A percentile compares a stretch with the other conserved stretches of the same genome.
Conservation (phyloP, 1,140 invertebrate genomes). For the Ceratoteleas bidentatus region DNA sequence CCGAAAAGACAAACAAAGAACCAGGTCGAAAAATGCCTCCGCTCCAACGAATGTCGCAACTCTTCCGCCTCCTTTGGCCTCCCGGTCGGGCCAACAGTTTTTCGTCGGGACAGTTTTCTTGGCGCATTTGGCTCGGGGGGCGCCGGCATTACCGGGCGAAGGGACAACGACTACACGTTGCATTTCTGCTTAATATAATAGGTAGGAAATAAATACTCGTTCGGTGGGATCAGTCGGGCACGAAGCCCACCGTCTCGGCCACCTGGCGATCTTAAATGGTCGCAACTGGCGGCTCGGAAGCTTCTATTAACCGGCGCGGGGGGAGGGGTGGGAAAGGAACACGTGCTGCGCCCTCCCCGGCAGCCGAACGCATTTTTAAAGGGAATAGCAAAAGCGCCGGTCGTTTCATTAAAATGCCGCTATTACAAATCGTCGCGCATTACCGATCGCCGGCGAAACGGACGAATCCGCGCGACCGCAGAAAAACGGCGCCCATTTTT, state of each 20-base stretch:
- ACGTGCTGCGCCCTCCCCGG: slow-evolving; percentile 44
- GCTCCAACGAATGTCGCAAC: slow-evolving; percentile 4
- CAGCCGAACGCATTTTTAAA: slow-evolving; percentile 35
- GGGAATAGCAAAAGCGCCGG: slow-evolving; percentile 21
- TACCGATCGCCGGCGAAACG: neutral
- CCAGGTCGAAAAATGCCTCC: neutral
- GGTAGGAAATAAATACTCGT: slow-evolving; percentile 67
- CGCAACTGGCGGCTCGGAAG: slow-evolving; percentile 58
- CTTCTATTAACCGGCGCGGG: slow-evolving; percentile 42
- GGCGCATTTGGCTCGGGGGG: slow-evolving; percentile 21
- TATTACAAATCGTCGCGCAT: slow-evolving; percentile 13
- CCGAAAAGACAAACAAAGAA: neutral
- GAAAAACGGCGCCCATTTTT: no score
- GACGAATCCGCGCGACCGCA: no score
- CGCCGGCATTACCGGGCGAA: slow-evolving; percentile 39
- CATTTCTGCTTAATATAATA: slow-evolving; percentile 57
- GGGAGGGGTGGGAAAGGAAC: slow-evolving; percentile 40
- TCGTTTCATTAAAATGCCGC: slow-evolving; percentile 38
- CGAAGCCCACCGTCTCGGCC: slow-evolving; percentile 62
- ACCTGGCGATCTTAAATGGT: slow-evolving; percentile 65
- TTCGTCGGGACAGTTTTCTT: neutral
- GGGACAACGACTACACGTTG: slow-evolving; percentile 44
- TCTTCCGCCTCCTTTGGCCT: neutral
- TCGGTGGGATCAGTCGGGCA: slow-evolving; percentile 62
- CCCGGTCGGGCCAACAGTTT: neutral